phyloP scores from a whole-genome alignment of 1,140 invertebrate species.

The Philopotamus ludificatus region DNA sequence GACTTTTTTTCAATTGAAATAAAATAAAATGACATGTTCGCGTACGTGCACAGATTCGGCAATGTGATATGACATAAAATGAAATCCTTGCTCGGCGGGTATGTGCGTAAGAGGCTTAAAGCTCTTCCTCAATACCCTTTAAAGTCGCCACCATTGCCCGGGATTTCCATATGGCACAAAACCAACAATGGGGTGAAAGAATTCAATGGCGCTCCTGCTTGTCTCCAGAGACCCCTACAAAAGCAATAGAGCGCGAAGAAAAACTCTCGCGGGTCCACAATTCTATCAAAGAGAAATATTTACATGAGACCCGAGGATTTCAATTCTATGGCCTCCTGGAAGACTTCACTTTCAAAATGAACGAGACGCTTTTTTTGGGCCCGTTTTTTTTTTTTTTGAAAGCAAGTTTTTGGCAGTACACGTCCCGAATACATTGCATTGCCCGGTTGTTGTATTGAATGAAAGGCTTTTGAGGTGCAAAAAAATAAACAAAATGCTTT shows the following conservation, averaged over 20 bases:
- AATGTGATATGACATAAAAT: no score
- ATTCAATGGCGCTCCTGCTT: constrained; percentile 22
- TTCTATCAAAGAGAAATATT: constrained; percentile 29
- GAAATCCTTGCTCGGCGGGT: no score
- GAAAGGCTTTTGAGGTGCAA: constrained; percentile 11
- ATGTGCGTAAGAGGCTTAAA: constrained; percentile 27
- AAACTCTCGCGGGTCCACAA: constrained; percentile 19
- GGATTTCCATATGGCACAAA: constrained; percentile 31
- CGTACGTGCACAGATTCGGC: no score
- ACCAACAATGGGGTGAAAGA: constrained; percentile 28
- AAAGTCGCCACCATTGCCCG: constrained; percentile 18
- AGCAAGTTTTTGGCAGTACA: constrained; percentile 6
- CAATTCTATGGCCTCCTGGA: constrained; percentile 1
- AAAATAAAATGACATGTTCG: no score
- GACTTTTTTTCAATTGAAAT: no score
- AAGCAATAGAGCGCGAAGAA: constrained; percentile 26
- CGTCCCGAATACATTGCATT: constrained; percentile 19
- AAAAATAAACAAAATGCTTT: constrained; percentile 30
- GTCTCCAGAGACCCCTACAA: constrained; percentile 27
- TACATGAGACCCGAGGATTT: constrained; percentile 20
- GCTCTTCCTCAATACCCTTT: constrained; percentile 30
- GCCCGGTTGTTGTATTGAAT: constrained; percentile 5
- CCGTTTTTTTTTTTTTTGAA: constrained; percentile 15
- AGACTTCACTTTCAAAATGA: constrained; percentile 10
- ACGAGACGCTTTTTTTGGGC: background rate